These are phyloP conservation scores for Bombylius major DNA, from an alignment of 2,888 invertebrate species.

Conservation along the genomic window DNA sequence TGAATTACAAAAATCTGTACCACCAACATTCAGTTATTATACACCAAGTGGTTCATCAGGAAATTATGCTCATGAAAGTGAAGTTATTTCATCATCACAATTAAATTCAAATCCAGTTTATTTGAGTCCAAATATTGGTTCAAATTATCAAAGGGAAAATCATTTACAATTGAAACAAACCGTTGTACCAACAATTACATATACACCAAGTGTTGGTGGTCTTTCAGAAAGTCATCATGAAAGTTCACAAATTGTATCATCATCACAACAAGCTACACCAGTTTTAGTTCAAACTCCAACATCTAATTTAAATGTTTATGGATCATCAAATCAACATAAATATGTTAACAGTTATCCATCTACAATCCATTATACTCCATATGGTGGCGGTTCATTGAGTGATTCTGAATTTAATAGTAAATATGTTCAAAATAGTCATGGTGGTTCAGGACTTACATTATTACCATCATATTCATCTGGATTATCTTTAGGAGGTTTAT, in stretches of 20 bases:
- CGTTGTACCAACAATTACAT: not conserved
- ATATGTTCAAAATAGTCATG: not conserved
- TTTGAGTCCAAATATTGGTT: no score
- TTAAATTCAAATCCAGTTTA: no score
- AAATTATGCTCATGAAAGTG: conserved; percentile 7
- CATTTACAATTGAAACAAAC: no score
- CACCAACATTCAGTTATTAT: not conserved
- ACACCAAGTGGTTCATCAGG: conserved; percentile 12
- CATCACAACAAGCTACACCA: not conserved
- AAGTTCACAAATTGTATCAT: not conserved
- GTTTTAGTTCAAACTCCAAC: conserved; percentile 5
- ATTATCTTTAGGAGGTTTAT: not conserved
- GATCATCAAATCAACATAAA: not conserved
- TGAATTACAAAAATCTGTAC: conserved; percentile 12
- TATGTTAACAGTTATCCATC: not conserved
- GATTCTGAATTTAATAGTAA: not conserved
- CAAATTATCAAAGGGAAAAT: no score
- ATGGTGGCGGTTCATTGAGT: not conserved
- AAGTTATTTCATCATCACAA: not conserved
- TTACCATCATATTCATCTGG: not conserved
- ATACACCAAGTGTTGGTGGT: conserved; percentile 1
- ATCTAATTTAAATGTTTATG: conserved; percentile 1
- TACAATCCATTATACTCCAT: not conserved
- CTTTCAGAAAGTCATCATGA: conserved; percentile 1
- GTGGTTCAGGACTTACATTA: not conserved